Conservation (phyloP, 2,888 invertebrate species). For the Dascillus cervinus region DNA sequence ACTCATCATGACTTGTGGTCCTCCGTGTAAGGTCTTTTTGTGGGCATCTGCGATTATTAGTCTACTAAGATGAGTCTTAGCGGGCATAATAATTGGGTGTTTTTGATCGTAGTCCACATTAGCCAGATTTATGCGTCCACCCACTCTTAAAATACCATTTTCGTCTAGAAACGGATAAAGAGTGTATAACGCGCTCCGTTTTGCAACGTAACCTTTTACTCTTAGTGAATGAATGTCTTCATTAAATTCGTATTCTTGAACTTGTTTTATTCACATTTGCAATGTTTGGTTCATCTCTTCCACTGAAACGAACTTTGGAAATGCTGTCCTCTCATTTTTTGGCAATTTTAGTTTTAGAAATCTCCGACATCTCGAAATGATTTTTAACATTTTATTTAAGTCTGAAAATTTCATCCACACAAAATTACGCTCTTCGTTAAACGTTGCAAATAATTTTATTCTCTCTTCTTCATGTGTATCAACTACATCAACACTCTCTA, state of each 20-base stretch:
- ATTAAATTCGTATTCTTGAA: too few species aligned
- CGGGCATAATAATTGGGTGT: conserved; percentile 8
- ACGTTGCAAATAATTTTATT: background rate
- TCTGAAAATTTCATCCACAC: too few species aligned
- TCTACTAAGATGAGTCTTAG: conserved; percentile 3
- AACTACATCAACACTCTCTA: conserved; percentile 15
- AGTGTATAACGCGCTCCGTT: conserved; percentile 1
- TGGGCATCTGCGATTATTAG: conserved; percentile 6
- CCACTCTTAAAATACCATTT: conserved; percentile 6
- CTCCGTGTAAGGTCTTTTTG: conserved; percentile 6
- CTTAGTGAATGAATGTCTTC: conserved; percentile 2
- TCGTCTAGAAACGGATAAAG: conserved; percentile 7
- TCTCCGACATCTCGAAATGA: too few species aligned
- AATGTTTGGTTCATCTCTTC: too few species aligned
- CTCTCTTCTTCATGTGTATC: too few species aligned
- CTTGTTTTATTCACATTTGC: too few species aligned
- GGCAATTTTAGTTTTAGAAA: too few species aligned
- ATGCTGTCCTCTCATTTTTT: too few species aligned
- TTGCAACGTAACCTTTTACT: background rate
- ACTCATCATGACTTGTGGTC: conserved; percentile 4
- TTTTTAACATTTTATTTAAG: too few species aligned
- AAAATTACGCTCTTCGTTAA: too few species aligned
- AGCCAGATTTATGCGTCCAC: conserved; percentile 5
- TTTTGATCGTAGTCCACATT: conserved; percentile 4
- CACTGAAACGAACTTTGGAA: too few species aligned